Base-by-base conservation (phyloP, 2,797 vertebrate species). In the Lepidocolaptes lacrymiger region DNA sequence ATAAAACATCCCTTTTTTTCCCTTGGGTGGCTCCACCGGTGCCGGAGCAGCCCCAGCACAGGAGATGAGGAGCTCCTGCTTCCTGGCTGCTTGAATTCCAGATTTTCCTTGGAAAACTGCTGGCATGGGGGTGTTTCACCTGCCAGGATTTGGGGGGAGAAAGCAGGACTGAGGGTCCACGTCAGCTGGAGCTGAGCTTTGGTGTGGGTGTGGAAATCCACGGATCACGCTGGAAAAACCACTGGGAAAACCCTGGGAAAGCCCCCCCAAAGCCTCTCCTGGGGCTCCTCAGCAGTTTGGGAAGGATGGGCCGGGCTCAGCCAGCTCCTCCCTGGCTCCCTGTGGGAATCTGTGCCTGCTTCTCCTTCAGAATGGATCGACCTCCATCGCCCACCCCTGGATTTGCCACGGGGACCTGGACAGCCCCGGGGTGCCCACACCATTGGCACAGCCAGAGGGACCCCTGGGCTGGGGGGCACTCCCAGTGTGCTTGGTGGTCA, bases 161-260 rank as follows among this genome's bases (percentile, higher is more conserved):
- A 26, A 2, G n/a, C 7, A 7, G 73, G 49, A 22, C 1, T 1
- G 28, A 49, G 10, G 15, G 20, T 36, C 28, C 24, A 27, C 2
- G 1, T 9, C 1, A 8, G 23, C 46, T 48, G 46, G 46, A 24
- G 36, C 63, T 2, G 4, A 43, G 30, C 54, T 32, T 54, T 7
- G 54, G 7, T 49, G 23, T 0, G 1, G 55, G 16, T 23, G 23
- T 1, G 5, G 66, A 78, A 55, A 3, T 28, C 34, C 19, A 1
- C 21, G 74, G 68, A 67, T 85, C 11, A 1, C 6, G 7, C 14
- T 1, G 43, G 72, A 55, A 10, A 8, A 37, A 62, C 66, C 5
- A 0, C 19, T 22, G 32, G 59, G 59, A 62, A 41, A 61, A 39
- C 36, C 30, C 34, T 14, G 51, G 76, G 63, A 44, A 39, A 18